Base-by-base conservation (phyloP, 2,113 vertebrate genomes). In the Boleophthalmus pectinirostris region DNA sequence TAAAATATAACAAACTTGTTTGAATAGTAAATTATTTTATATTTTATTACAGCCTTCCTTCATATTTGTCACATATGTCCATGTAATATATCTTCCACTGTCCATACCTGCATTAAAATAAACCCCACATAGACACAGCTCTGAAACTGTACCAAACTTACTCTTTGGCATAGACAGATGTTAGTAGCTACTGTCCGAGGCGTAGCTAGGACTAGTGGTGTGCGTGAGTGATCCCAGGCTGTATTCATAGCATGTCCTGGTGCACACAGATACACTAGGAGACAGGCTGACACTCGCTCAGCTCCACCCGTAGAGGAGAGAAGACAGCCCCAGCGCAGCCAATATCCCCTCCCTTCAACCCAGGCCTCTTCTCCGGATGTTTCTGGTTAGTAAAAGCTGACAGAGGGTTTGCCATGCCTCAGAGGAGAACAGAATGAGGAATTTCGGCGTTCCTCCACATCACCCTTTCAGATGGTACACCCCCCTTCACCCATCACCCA, bases 301-400 rank as follows among this genome's bases (percentile, higher is more conserved):
- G 79, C 80, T 72, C 72, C 75, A 80, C 84, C 85, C 85, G 70
- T 67, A 92, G 89, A 91, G 87, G 84, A 87, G 90, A 91, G 88
- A 84, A 88, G 92, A 93, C 92, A 93, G 91, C 89, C 89, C 85
- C 88, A 91, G 87, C 89, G 91, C 87, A 93, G 89, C 90, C 87
- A 93, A 94, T 93, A 92, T 93, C 89, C 86, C 74, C 85, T 83
- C 85, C 92, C 88, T 93, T 93, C 92, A 92, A 80, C 85, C 85
- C 70, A 43, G 72, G 72, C 65, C 75, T 89, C 72, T 74, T 82
- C 83, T 90, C 87, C 79, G 87, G 89, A 92, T 91, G 90, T 87
- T 90, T 92, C 89, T 87, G 88, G 85, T 91, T 92, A 92, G 93
- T 87, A 91, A 89, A 91, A 92, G 88, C 89, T 92, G 93, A 93